Percentiles rank a stretch among this genome's conserved stretches.
These are phyloP conservation scores for Pediacus dermestoides DNA, from an alignment of 2,888 invertebrate genomes.

Conservation along the genomic window DNA sequence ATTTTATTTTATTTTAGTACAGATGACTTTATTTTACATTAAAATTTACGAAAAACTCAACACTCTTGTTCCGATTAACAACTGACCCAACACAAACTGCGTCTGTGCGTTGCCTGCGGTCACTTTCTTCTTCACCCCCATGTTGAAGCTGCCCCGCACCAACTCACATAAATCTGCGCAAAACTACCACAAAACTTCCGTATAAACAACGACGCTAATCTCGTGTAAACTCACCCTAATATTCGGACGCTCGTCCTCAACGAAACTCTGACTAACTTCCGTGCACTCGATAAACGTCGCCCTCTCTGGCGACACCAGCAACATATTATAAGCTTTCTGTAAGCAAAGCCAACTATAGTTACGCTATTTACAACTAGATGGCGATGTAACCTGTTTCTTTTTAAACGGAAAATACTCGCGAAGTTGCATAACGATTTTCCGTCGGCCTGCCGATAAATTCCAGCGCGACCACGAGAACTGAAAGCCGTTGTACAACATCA, in stretches of 20 bases:
- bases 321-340: constrained; percentile 45
- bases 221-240: constrained; percentile 23
- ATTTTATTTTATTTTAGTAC: too few relatives aligned
- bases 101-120: constrained; percentile 57
- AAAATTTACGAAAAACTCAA: constrained; percentile 60
- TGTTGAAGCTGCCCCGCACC: constrained; percentile 61
- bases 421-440: constrained; percentile 65
- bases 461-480: constrained; percentile 75
- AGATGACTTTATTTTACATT: neutral
- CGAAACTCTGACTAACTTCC: constrained; percentile 71
- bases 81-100: constrained; percentile 58
- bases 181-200: constrained; percentile 54
- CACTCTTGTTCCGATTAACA: constrained; percentile 60
- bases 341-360: constrained; percentile 13
- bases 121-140: constrained; percentile 57
- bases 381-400: constrained; percentile 51
- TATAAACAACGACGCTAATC: constrained; percentile 2
- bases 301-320: constrained; percentile 65
- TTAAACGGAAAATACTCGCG: constrained; percentile 54
- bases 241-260: constrained; percentile 39
- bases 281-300: constrained; percentile 68
- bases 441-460: constrained; percentile 59
- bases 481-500: constrained; percentile 65
- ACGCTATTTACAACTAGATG: constrained; percentile 8
- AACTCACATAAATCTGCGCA: constrained; percentile 61